Evolutionary conservation across 1,140 invertebrate species (phyloP), one percentile per base, ranked within the genome.

Genomic region (Caligus rogercresseyi): DNA sequence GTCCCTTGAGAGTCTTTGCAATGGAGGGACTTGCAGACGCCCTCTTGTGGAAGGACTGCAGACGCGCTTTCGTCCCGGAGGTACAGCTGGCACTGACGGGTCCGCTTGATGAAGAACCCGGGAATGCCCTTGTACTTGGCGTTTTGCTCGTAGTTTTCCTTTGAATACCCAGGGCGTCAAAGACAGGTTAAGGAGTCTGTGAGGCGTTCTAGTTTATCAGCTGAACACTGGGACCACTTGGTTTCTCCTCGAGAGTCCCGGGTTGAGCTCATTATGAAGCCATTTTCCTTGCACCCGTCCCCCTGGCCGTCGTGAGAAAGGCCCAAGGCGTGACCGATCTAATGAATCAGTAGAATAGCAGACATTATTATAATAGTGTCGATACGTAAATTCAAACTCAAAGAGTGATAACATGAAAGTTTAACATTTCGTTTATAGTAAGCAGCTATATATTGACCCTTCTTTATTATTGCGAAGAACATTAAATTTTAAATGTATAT

Each of bases 201-300:
- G 7, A 7, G 20, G 24, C 24, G 16, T 20, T 21, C 20, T 21
- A 56, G 20, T n/a, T 25, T 56, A n/a, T n/a, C 16, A 20, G 54
- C 54, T 25, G 54, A 56, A 25, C 54, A 56, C 16, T 56, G n/a
- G n/a, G 54, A 56, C 54, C 54, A 56, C 16, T 25, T n/a, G n/a
- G 54, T 21, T 56, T 56, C 54, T 20, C 54, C 54, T 56, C 54
- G 19, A 20, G n/a, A n/a, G 24, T 56, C 24, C 24, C 54, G 15
- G n/a, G 54, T 21, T 3, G 54, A 56, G 54, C 54, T 56, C 54
- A 56, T 56, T 56, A 56, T 16, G 20, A 56, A 56, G 15, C 54
- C 54, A 56, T 56, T 21, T 20, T 25, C 24, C 15, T n/a, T 20
- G 20, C 54, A 56, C 14, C n/a, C 20, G 20, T 56, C 24, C 15